Percentiles rank a stretch among this genome's conserved stretches.
These are phyloP conservation scores for Stenurella melanura DNA, from an alignment of 2,888 invertebrate genomes.

Conservation along the genomic window DNA sequence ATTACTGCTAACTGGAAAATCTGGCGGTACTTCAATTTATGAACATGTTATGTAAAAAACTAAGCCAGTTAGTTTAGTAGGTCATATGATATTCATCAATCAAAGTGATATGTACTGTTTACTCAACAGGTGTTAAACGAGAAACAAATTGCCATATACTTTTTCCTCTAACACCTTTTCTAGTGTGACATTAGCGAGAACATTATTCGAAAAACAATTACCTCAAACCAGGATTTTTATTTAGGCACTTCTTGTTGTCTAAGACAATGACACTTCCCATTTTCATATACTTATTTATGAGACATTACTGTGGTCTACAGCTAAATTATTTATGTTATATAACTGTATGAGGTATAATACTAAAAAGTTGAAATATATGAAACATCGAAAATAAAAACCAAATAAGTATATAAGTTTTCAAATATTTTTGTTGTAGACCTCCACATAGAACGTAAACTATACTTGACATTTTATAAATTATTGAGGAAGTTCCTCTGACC, in stretches of 20 bases:
- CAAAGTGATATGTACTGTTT: constrained; percentile 13
- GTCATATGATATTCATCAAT: constrained; percentile 29
- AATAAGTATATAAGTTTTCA: no score
- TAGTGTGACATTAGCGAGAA: not conserved
- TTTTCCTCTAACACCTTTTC: constrained; percentile 2
- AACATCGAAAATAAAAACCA: no score
- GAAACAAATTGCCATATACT: constrained; percentile 16
- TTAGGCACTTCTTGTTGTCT: not conserved
- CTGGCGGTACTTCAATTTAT: not conserved
- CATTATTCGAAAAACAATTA: constrained; percentile 3
- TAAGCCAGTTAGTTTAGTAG: constrained; percentile 32
- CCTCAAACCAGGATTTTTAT: not conserved
- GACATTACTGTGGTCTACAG: no score
- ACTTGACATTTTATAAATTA: no score
- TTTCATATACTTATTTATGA: no score
- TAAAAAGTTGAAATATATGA: no score
- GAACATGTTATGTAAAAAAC: constrained; percentile 13
- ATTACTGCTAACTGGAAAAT: not conserved
- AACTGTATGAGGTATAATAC: no score
- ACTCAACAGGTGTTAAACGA: constrained; percentile 24
- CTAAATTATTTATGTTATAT: no score
- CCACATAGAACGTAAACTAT: no score
- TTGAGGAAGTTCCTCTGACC: no score
- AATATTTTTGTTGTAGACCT: no score
- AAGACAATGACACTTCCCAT: no score